These are phyloP conservation scores for Callimorpha dominula DNA, from an alignment of 2,888 invertebrate species.

Conservation along the genomic window DNA sequence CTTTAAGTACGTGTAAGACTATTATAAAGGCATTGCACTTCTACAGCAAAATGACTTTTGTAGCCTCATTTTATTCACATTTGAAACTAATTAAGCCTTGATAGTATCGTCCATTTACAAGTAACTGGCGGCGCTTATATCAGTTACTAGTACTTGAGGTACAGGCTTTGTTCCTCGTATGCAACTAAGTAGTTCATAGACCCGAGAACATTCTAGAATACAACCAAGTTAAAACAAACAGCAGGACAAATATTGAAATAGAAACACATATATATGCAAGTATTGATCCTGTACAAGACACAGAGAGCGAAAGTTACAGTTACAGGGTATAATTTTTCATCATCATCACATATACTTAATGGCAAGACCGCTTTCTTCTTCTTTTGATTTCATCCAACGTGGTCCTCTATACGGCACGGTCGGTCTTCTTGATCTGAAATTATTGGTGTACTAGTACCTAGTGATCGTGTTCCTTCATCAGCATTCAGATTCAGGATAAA, in stretches of 20 bases:
- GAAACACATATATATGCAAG: background rate
- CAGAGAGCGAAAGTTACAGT: background rate
- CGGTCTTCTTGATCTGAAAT: background rate
- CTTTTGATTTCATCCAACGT: background rate
- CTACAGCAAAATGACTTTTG: background rate
- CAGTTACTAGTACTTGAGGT: background rate
- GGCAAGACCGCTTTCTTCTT: background rate
- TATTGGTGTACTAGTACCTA: background rate
- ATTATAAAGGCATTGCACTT: background rate
- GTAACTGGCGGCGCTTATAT: background rate
- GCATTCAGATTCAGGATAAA: background rate
- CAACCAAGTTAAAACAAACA: background rate
- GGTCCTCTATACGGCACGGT: too few species aligned
- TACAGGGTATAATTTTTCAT: too few species aligned
- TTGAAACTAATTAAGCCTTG: conserved; percentile 16
- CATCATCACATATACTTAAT: too few species aligned
- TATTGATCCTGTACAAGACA: background rate
- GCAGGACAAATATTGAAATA: background rate
- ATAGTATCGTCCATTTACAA: conserved; percentile 6
- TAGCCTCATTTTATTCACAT: conserved; percentile 16
- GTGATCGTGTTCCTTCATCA: background rate
- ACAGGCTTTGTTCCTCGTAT: background rate
- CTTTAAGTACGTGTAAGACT: too few species aligned
- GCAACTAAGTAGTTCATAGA: background rate
- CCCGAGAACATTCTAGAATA: background rate